phyloP scores from a whole-genome alignment of 2,888 invertebrate genomes.

The Branchipolynoe longqiensis region DNA sequence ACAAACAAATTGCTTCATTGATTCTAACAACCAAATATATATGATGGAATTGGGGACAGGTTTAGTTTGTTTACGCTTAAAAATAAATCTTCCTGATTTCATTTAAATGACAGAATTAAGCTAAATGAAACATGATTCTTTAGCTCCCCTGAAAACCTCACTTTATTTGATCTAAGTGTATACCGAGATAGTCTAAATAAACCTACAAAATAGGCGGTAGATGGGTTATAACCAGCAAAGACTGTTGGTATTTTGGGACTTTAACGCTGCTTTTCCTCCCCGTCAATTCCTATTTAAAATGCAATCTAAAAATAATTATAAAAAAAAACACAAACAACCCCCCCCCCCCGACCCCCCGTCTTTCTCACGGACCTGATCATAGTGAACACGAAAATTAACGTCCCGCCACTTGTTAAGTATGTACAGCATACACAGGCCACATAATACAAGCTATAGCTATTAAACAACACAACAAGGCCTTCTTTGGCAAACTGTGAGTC shows the following conservation, averaged over 20 bases:
- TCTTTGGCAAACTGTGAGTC: constrained; percentile 40
- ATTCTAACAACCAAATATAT: background rate
- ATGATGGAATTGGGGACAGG: background rate
- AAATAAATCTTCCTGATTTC: background rate
- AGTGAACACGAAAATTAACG: background rate
- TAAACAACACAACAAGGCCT: no score
- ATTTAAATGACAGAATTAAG: background rate
- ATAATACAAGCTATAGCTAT: background rate
- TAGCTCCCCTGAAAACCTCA: no score
- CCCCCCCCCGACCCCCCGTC: background rate
- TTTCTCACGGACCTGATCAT: background rate
- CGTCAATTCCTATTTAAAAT: no score
- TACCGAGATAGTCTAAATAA: no score
- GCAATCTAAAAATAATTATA: no score
- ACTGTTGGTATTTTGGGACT: no score
- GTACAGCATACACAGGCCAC: constrained; percentile 25
- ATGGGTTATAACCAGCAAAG: no score
- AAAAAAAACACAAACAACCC: no score
- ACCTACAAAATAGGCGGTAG: no score
- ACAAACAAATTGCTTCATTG: background rate
- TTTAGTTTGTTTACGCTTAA: background rate
- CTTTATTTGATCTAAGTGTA: no score
- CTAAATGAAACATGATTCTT: background rate
- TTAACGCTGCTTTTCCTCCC: no score
- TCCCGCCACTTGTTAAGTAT: background rate